A percentile compares a stretch with the other conserved stretches of the same genome.
These are phyloP conservation scores for Lochmaea capreae DNA, from an alignment of 2,888 invertebrate genomes.

Conservation along the genomic window DNA sequence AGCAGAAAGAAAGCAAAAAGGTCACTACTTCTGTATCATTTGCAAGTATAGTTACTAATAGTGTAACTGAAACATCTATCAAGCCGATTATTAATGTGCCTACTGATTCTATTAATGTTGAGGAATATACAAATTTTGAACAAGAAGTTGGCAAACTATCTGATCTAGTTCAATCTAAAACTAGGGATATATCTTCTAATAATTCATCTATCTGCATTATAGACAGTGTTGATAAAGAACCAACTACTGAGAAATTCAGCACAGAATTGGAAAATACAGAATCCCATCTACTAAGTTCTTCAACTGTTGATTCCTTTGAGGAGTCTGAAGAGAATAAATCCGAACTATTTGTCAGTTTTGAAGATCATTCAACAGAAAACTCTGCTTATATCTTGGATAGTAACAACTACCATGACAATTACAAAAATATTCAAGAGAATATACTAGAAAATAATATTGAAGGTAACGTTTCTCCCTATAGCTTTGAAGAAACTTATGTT, in stretches of 20 bases:
- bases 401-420: not conserved
- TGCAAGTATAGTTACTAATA: slow-evolving; percentile 52
- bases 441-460: not conserved
- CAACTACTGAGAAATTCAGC: not conserved
- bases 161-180: slow-evolving; percentile 7
- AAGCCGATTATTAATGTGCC: too few relatives aligned
- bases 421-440: slow-evolving; percentile 1
- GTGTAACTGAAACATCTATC: not conserved
- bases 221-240: slow-evolving; percentile 17
- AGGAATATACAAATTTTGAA: slow-evolving; percentile 14
- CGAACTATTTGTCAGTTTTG: not conserved
- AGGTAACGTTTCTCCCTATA: not conserved
- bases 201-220: slow-evolving; percentile 32
- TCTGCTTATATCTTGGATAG: not conserved
- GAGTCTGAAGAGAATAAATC: not conserved
- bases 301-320: not conserved
- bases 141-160: not conserved
- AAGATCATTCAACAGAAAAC: slow-evolving; percentile 1
- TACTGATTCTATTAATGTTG: slow-evolving; percentile 20
- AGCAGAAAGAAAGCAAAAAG: slow-evolving; percentile 53
- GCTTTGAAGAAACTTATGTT: not conserved
- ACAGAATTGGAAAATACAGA: not conserved
- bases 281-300: not conserved
- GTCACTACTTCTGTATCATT: slow-evolving; percentile 53
- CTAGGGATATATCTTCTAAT: slow-evolving; percentile 21